phyloP scores from a whole-genome alignment of 2,797 vertebrate genomes.

The Notoglanidium macrostoma region DNA sequence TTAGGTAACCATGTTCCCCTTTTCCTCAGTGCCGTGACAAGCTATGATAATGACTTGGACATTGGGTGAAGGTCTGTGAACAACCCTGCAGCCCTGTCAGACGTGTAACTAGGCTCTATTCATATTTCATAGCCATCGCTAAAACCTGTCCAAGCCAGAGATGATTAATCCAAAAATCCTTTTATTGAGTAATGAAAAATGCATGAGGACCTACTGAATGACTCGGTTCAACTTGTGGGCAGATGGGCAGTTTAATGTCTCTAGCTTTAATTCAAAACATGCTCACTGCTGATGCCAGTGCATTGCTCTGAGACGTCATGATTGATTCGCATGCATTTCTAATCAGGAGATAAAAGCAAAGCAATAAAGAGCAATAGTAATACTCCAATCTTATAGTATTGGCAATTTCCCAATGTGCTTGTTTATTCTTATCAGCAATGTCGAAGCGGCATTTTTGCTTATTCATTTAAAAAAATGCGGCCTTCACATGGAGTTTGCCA shows the following conservation, averaged over 20 bases:
- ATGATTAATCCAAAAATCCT: conserved; percentile 56
- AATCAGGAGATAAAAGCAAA: conserved; percentile 34
- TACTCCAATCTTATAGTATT: not conserved
- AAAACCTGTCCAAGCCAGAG: conserved; percentile 53
- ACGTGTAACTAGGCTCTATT: conserved; percentile 42
- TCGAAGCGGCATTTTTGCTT: conserved; percentile 9
- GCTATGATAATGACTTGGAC: conserved; percentile 35
- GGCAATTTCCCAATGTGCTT: not conserved
- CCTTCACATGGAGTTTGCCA: conserved; percentile 34
- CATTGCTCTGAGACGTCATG: conserved; percentile 14
- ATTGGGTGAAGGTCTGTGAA: conserved; percentile 25
- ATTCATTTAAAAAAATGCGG: not conserved
- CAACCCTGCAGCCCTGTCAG: conserved; percentile 35
- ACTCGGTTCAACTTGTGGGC: conserved; percentile 46
- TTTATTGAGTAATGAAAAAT: conserved; percentile 58
- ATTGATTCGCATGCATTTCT: conserved; percentile 35
- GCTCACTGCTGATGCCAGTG: conserved; percentile 10
- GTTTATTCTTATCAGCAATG: conserved; percentile 15
- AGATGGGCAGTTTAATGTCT: conserved; percentile 49
- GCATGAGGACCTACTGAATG: conserved; percentile 44
- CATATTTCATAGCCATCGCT: conserved; percentile 52
- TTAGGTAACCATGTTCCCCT: conserved; percentile 15
- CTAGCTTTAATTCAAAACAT: conserved; percentile 40
- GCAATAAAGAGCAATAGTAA: conserved; percentile 22
- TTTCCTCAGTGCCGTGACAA: conserved; percentile 28